Conservation (phyloP, 2,888 invertebrate genomes). For the Therioaphis trifolii region DNA sequence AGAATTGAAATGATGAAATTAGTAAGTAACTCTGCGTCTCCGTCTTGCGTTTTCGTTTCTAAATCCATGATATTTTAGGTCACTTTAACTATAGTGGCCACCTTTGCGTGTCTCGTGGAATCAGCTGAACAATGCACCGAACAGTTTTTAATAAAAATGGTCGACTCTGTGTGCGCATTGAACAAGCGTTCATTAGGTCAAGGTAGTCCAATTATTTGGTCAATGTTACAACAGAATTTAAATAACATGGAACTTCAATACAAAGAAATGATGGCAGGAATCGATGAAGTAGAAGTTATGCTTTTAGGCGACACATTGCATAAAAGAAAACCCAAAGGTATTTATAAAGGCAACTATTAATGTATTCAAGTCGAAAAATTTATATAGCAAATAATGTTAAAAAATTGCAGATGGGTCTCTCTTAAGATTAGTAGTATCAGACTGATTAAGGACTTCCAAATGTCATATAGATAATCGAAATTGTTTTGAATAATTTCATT, state of each 20-base stretch:
- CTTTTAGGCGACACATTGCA: background rate
- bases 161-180: background rate
- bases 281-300: background rate
- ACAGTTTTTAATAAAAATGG: background rate
- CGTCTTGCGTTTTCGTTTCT: background rate
- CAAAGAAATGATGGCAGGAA: background rate
- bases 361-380: no score
- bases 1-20: constrained; percentile 9
- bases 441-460: no score
- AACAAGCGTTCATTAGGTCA: constrained; percentile 25
- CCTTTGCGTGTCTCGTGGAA: background rate
- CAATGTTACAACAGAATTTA: background rate
- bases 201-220: background rate
- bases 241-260: constrained; percentile 3
- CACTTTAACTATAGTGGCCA: background rate
- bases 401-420: no score
- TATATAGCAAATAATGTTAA: no score
- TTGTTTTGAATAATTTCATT: no score
- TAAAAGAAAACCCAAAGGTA: constrained; percentile 28
- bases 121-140: constrained; percentile 3
- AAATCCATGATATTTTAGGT: constrained; percentile 31
- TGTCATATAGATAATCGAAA: no score
- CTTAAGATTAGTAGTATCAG: no score
- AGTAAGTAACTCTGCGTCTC: constrained; percentile 28
- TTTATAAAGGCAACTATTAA: no score